These are phyloP conservation scores for Archilochus colubris DNA, from an alignment of 2,113 vertebrate species.

Conservation along the genomic window DNA sequence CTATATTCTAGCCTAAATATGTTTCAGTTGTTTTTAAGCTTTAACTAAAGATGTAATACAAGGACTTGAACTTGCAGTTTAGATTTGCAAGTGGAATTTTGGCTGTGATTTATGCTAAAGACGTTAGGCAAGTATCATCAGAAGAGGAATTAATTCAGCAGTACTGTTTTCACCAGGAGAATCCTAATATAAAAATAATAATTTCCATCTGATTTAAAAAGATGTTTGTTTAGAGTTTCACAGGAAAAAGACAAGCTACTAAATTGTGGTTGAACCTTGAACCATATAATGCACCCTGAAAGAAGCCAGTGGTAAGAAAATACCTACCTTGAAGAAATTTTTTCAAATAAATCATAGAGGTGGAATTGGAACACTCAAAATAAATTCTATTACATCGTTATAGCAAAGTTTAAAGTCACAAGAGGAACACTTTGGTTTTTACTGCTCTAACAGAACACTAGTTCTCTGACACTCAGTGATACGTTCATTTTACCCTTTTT, in stretches of 20 bases:
- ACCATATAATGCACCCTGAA: background rate
- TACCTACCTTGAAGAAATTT: background rate
- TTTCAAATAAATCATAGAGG: background rate
- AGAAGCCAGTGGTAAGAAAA: background rate
- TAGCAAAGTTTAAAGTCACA: background rate
- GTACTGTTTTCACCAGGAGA: background rate
- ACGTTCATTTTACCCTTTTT: background rate
- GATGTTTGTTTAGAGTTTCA: background rate
- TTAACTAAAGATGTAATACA: background rate
- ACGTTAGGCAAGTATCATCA: background rate
- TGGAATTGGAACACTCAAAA: background rate
- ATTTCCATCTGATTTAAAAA: background rate
- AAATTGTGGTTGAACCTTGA: background rate
- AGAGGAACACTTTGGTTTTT: background rate
- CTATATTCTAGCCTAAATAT: background rate
- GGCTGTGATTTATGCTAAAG: background rate
- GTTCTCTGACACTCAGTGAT: background rate
- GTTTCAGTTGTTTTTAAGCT: background rate
- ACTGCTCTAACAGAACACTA: background rate
- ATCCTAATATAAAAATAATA: background rate
- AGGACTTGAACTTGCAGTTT: background rate
- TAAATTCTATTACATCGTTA: background rate
- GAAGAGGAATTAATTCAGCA: background rate
- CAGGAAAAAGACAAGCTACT: background rate
- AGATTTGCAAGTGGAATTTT: background rate